Evolutionary conservation across 2,797 vertebrate genomes (phyloP).

Genomic region (Geotria australis): DNA sequence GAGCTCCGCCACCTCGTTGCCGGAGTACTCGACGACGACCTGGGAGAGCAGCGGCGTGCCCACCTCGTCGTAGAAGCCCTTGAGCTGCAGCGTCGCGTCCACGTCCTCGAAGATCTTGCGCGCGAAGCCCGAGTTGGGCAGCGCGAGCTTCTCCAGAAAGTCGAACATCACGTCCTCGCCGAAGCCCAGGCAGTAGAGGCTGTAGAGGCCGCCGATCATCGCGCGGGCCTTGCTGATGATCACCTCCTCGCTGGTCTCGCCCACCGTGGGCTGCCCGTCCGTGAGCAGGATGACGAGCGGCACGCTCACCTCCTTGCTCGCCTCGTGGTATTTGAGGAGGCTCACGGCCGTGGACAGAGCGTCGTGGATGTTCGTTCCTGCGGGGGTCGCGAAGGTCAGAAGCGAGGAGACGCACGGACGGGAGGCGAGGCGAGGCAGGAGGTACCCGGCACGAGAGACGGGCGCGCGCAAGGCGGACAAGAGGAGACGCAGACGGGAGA

Average conservation of each 20-base stretch:
- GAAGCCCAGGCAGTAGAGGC: constrained; percentile 40
- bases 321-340: constrained; percentile 14
- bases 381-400: background rate
- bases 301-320: constrained; percentile 8
- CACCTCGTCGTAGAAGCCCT: constrained; percentile 39
- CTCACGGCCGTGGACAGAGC: constrained; percentile 33
- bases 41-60: constrained; percentile 36
- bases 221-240: constrained; percentile 27
- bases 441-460: no score
- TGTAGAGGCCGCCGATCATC: constrained; percentile 10
- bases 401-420: no score
- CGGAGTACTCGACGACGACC: constrained; percentile 27
- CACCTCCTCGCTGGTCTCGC: constrained; percentile 17
- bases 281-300: constrained; percentile 43
- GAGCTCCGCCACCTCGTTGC: constrained; percentile 19
- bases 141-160: constrained; percentile 21
- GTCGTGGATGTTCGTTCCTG: constrained; percentile 48
- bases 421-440: background rate
- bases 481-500: background rate
- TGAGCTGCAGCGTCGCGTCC: constrained; percentile 29
- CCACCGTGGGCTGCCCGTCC: constrained; percentile 34
- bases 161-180: constrained; percentile 40
- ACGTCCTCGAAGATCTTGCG: constrained; percentile 31
- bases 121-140: constrained; percentile 32
- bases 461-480: background rate